Evolutionary conservation across 2,113 vertebrate genomes (phyloP).

Genomic region (Pachycephala philippinensis): DNA sequence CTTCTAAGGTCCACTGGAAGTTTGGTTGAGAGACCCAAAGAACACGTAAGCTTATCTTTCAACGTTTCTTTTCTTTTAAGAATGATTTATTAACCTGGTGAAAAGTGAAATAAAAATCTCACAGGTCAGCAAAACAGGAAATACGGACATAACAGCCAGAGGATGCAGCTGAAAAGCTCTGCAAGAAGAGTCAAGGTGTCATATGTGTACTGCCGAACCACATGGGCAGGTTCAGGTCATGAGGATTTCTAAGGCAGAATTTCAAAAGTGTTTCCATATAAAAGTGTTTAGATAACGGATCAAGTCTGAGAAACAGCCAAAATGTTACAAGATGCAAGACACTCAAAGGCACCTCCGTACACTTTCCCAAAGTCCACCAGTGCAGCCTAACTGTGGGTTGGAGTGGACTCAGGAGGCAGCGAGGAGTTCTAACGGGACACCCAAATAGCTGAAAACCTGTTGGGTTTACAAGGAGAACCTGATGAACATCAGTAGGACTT

Average conservation of each 20-base stretch:
- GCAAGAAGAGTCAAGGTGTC: neutral
- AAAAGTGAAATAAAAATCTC: neutral
- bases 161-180: neutral
- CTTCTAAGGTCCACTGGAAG: neutral
- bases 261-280: neutral
- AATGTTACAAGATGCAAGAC: neutral
- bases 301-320: neutral
- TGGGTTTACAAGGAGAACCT: neutral
- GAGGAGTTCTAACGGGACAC: neutral
- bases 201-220: neutral
- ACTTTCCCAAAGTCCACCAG: neutral
- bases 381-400: neutral
- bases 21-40: neutral
- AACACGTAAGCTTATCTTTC: neutral
- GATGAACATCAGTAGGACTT: neutral
- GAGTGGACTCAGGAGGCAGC: neutral
- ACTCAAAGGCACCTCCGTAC: neutral
- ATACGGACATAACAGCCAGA: neutral
- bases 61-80: neutral
- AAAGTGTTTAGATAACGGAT: neutral
- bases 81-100: neutral
- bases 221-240: accelerated
- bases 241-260: neutral
- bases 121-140: constrained; percentile 20
- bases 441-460: neutral